These are phyloP conservation scores for Etheostoma nigrum DNA, from an alignment of 2,797 vertebrate species.

Conservation along the genomic window DNA sequence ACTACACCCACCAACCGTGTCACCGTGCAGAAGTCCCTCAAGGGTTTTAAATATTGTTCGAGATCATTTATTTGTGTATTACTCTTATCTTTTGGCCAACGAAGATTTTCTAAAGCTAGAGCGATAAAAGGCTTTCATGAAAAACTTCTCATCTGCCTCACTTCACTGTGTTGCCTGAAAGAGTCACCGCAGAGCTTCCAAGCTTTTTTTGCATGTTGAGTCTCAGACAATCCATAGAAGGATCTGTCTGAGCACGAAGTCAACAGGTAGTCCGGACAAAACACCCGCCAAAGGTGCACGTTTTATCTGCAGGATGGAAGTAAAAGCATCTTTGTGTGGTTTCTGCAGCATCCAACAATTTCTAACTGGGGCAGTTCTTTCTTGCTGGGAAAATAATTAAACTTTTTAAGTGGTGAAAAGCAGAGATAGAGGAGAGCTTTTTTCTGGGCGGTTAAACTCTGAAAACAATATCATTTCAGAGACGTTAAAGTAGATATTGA, in stretches of 20 bases:
- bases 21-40: no score
- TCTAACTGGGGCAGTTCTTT: neutral
- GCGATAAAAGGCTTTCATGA: constrained; percentile 20
- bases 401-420: constrained; percentile 1
- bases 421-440: constrained; percentile 8
- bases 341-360: neutral
- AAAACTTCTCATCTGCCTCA: constrained; percentile 9
- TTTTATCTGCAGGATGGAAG: constrained; percentile 17
- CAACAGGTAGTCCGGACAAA: constrained; percentile 15
- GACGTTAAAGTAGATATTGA: constrained; percentile 5
- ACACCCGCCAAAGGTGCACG: neutral
- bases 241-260: neutral
- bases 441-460: neutral
- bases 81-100: constrained; percentile 3
- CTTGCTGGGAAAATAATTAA: constrained; percentile 6
- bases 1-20: no score
- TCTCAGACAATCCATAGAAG: constrained; percentile 19
- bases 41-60: no score
- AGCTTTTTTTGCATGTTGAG: neutral
- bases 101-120: neutral
- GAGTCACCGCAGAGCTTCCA: neutral
- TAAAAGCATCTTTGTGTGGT: neutral
- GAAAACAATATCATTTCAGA: neutral
- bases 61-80: neutral
- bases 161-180: constrained; percentile 21